Base-by-base conservation (phyloP, 2,888 invertebrate genomes). In the Cantharis lateralis region DNA sequence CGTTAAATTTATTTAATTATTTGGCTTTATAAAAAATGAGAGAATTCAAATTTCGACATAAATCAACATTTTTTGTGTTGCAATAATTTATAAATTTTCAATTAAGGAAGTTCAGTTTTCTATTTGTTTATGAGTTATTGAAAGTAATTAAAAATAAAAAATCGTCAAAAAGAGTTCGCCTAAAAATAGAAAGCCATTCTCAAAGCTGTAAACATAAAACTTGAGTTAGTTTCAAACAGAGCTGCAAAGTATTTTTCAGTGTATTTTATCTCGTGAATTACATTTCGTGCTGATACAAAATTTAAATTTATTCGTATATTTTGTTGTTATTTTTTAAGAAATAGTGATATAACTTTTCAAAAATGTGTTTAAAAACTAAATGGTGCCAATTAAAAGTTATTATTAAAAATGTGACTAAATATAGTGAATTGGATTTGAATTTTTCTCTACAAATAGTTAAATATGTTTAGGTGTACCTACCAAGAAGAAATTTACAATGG, bases 141-240 rank as follows among this genome's bases (percentile, higher is more conserved):
- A 66, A 20, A 66, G 64, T 20, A 66, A 66, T 66, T 66, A 66
- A 16, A 63, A 18, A 16, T 63, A 63, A 63, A 18, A 63, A 63
- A 64, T 76, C 77, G 74, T 68, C 69, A 68, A 77, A 77, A 74
- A 32, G 26, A 26, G 62, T 76, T 76, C 85, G 81, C 83, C 84
- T 82, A 84, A 85, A 84, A 83, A 79, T 81, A 81, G 80, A 81
- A 82, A 83, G 82, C 83, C 81, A 82, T 82, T 80, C 71, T 66
- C 64, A 78, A 81, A 79, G 82, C 83, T 83, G 82, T 83, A 84
- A 84, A 84, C 84, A 83, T 81, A 78, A 83, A 84, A 81, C 82
- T 81, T 79, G 79, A 80, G 79, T 82, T 81, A 83, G 81, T 81
- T 81, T 82, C 80, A 76, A 72, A 76, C 75, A 70, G 75, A 79